Percentiles rank a stretch among this genome's conserved stretches.
Conservation (phyloP, 1,140 invertebrate species). For the Drosophila saltans region DNA sequence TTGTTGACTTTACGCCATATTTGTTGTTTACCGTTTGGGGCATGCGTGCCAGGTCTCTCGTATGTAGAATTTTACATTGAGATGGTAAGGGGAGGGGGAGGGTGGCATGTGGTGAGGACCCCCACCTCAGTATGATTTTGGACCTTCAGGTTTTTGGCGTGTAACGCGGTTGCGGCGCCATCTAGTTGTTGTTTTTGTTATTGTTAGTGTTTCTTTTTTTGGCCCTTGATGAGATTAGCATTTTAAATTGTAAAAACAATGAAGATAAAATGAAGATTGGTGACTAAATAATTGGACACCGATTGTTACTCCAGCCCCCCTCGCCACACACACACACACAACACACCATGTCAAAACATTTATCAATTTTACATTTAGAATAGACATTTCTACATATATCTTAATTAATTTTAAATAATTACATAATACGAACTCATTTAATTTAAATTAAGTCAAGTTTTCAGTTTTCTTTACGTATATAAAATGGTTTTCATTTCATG, state of each 20-base stretch:
- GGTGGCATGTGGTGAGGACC: too few species aligned
- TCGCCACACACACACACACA: neutral
- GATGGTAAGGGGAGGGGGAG: too few species aligned
- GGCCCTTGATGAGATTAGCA: slow-evolving; percentile 43
- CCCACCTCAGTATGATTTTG: neutral
- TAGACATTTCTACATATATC: too few species aligned
- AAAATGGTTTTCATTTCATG: too few species aligned
- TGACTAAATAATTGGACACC: slow-evolving; percentile 7
- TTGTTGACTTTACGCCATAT: slow-evolving; percentile 74
- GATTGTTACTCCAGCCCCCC: neutral
- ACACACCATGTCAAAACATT: slow-evolving; percentile 1
- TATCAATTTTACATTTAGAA: neutral
- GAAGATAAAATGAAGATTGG: slow-evolving; percentile 25
- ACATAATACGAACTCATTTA: too few species aligned
- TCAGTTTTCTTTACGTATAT: too few species aligned
- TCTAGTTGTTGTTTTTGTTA: slow-evolving; percentile 10
- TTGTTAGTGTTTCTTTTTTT: neutral
- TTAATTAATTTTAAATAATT: too few species aligned
- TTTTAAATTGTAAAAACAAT: slow-evolving; percentile 37
- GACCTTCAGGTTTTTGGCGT: slow-evolving; percentile 18
- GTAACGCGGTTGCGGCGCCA: slow-evolving; percentile 58
- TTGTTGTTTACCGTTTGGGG: slow-evolving; percentile 51
- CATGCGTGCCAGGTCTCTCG: slow-evolving; percentile 22
- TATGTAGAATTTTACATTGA: neutral
- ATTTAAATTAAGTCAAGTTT: too few species aligned